Evolutionary conservation across 2,888 invertebrate species (phyloP).

Genomic region (Microplitis deprimator): DNA sequence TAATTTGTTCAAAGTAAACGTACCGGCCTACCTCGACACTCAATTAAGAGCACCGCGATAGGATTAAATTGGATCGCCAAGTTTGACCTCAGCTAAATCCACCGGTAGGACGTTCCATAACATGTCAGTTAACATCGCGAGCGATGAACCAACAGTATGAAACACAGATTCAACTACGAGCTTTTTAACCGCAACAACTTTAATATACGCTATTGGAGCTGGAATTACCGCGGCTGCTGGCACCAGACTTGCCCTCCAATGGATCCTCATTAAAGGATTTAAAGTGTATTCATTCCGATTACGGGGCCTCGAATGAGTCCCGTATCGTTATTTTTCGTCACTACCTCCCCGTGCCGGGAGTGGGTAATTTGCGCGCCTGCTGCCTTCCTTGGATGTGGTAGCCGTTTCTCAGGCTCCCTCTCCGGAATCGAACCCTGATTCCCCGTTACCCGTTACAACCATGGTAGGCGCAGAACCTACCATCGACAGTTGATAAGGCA

Average conservation of each 20-base stretch:
- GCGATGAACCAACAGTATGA: no score
- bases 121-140: no score
- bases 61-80: no score
- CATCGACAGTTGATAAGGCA: conserved; percentile 81
- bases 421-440: conserved; percentile 77
- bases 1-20: conserved; percentile 79
- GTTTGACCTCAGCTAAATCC: no score
- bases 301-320: conserved; percentile 69
- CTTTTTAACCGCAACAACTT: conserved; percentile 81
- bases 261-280: conserved; percentile 46
- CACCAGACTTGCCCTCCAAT: conserved; percentile 52
- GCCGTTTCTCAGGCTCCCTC: conserved; percentile 66
- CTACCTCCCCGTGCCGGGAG: conserved; percentile 76
- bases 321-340: conserved; percentile 80
- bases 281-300: conserved; percentile 71
- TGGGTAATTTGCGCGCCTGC: conserved; percentile 80
- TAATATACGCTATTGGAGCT: conserved; percentile 76
- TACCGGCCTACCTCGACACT: conserved; percentile 72
- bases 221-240: conserved; percentile 83
- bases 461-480: conserved; percentile 79
- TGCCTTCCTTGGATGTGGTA: conserved; percentile 82
- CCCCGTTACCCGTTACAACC: conserved; percentile 80
- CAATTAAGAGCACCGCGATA: no score
- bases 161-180: conserved; percentile 74
- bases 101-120: no score